phyloP scores from a whole-genome alignment of 1,140 invertebrate species.

The Lepidotrigona ventralis region DNA sequence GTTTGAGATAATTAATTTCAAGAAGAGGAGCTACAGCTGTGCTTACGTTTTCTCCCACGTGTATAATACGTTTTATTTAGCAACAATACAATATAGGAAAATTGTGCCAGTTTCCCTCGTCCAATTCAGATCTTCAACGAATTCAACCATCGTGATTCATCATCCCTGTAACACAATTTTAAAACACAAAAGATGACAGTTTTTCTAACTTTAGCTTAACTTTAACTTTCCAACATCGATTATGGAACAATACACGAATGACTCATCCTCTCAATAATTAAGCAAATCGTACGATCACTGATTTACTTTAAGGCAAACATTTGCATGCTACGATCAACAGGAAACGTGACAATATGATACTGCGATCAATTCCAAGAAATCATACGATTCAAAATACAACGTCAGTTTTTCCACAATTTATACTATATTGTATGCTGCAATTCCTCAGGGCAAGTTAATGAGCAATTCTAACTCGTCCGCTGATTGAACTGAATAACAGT shows the following conservation, averaged over 20 bases:
- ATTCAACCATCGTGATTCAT: not conserved
- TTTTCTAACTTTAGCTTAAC: not conserved
- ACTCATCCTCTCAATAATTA: not conserved
- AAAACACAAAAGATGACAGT: not conserved
- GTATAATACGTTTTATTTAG: not conserved
- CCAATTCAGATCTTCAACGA: not conserved
- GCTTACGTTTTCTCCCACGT: too few relatives aligned
- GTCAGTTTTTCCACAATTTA: not conserved
- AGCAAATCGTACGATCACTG: not conserved
- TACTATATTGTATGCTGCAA: not conserved
- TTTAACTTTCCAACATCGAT: not conserved
- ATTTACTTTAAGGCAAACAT: not conserved
- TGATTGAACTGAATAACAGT: conserved; percentile 39
- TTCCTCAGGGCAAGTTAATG: conserved; percentile 40
- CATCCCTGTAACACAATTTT: too few relatives aligned
- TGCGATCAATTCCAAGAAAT: not conserved
- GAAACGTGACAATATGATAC: not conserved
- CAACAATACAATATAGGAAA: not conserved
- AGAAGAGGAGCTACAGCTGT: not conserved
- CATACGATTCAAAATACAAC: not conserved
- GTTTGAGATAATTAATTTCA: not conserved
- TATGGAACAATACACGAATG: too few relatives aligned
- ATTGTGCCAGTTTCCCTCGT: not conserved
- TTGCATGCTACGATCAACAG: not conserved
- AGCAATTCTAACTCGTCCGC: conserved; percentile 9